Percentiles rank a stretch among this genome's conserved stretches.
phyloP scores from a whole-genome alignment of 2,113 vertebrate genomes.

The Stigmatopora nigra region DNA sequence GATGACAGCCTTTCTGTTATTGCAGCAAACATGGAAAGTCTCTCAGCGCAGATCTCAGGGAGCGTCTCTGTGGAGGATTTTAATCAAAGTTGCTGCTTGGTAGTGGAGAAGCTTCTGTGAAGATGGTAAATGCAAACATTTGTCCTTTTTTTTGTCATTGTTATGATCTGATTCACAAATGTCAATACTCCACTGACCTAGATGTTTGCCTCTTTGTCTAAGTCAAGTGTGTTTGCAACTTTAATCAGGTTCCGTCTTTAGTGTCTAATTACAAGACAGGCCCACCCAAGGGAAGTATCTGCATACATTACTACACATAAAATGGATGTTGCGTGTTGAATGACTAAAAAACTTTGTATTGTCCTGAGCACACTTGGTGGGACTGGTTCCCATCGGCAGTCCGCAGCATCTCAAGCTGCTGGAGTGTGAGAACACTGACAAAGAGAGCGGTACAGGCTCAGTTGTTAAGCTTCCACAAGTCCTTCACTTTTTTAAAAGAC shows the following conservation, averaged over 20 bases:
- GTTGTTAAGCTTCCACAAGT: slow-evolving; percentile 39
- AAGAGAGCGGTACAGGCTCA: slow-evolving; percentile 30
- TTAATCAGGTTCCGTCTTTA: neutral
- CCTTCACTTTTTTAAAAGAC: slow-evolving; percentile 35
- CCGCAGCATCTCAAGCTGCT: slow-evolving; percentile 35
- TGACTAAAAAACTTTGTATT: slow-evolving; percentile 26
- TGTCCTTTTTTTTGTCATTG: slow-evolving; percentile 5
- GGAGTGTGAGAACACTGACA: slow-evolving; percentile 28
- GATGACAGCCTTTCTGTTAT: slow-evolving; percentile 21
- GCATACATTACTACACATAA: slow-evolving; percentile 1
- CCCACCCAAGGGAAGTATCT: neutral
- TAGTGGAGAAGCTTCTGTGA: slow-evolving; percentile 37
- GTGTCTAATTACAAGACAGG: slow-evolving; percentile 6
- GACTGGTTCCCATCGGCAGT: slow-evolving; percentile 36
- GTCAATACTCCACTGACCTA: slow-evolving; percentile 46
- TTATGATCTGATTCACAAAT: neutral
- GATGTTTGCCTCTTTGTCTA: slow-evolving; percentile 27
- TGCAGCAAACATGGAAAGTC: slow-evolving; percentile 43
- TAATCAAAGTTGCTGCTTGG: slow-evolving; percentile 23
- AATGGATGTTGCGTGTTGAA: slow-evolving; percentile 12
- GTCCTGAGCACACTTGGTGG: slow-evolving; percentile 30
- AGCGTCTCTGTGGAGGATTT: slow-evolving; percentile 40
- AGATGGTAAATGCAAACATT: slow-evolving; percentile 62
- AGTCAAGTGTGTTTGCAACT: slow-evolving; percentile 18
- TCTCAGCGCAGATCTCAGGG: slow-evolving; percentile 20